Evolutionary conservation across 2,888 invertebrate species (phyloP).

Genomic region (Yponomeuta sedellus): DNA sequence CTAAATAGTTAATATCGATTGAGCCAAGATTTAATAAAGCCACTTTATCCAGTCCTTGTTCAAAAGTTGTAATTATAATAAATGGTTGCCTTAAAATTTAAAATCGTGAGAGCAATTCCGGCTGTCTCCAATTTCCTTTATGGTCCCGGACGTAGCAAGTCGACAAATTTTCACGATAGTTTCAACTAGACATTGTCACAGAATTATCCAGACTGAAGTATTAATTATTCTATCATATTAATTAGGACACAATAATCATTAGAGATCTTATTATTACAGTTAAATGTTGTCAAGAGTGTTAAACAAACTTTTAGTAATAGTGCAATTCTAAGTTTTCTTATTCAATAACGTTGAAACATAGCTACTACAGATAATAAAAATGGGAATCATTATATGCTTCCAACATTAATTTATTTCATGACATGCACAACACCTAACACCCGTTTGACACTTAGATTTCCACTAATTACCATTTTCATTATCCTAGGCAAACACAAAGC

Average conservation of each 20-base stretch:
- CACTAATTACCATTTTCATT: background rate
- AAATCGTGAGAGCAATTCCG: background rate
- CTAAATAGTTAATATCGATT: constrained; percentile 13
- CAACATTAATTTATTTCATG: constrained; percentile 1
- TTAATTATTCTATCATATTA: constrained; percentile 5
- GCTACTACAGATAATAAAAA: constrained; percentile 3
- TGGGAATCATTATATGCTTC: background rate
- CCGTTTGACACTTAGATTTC: background rate
- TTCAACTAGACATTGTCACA: constrained; percentile 5
- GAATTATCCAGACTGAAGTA: constrained; percentile 9
- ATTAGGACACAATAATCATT: constrained; percentile 6
- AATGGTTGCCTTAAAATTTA: background rate
- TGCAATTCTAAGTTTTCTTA: constrained; percentile 11
- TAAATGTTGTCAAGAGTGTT: constrained; percentile 8
- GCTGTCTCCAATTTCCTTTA: background rate
- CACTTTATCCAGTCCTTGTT: constrained; percentile 11
- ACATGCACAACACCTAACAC: constrained; percentile 4
- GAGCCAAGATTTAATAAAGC: constrained; percentile 12
- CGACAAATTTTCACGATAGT: background rate
- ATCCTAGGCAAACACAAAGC: background rate
- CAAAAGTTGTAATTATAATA: background rate
- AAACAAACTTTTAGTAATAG: constrained; percentile 5
- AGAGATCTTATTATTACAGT: constrained; percentile 7
- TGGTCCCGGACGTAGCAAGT: constrained; percentile 6
- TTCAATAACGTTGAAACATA: constrained; percentile 3